Evolutionary conservation across 2,888 invertebrate genomes (phyloP).

Genomic region (Agrilus cyanescens): DNA sequence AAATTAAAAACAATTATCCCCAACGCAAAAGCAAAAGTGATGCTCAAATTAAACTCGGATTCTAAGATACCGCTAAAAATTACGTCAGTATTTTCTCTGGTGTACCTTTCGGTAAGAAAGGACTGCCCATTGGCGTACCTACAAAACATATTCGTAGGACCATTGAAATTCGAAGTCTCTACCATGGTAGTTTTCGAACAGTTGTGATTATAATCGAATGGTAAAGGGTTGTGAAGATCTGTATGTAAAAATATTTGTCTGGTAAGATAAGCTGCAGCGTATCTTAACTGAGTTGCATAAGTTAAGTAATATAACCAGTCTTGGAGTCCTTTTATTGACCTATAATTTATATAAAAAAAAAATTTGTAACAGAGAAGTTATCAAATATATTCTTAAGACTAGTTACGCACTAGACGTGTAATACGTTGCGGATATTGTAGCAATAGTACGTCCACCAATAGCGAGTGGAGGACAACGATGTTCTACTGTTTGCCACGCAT

Average conservation of each 20-base stretch:
- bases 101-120: constrained; percentile 60
- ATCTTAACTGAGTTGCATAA: constrained; percentile 67
- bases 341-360: constrained; percentile 25
- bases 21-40: constrained; percentile 71
- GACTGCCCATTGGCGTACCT: constrained; percentile 59
- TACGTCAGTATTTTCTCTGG: constrained; percentile 44
- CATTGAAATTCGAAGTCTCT: constrained; percentile 40
- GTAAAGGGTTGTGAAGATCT: constrained; percentile 37
- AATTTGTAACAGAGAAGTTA: too few species aligned
- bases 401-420: too few species aligned
- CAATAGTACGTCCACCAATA: too few species aligned
- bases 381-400: too few species aligned
- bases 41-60: constrained; percentile 65
- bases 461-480: too few species aligned
- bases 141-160: constrained; percentile 43
- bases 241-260: constrained; percentile 53
- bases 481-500: too few species aligned
- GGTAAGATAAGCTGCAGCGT: constrained; percentile 65
- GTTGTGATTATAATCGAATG: constrained; percentile 41
- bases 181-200: constrained; percentile 43
- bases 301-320: constrained; percentile 74
- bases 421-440: too few species aligned
- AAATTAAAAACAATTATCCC: constrained; percentile 74
- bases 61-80: constrained; percentile 50
- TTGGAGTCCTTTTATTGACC: constrained; percentile 65